These are phyloP conservation scores for Barnardius zonarius DNA, from an alignment of 2,113 vertebrate species.

Conservation along the genomic window DNA sequence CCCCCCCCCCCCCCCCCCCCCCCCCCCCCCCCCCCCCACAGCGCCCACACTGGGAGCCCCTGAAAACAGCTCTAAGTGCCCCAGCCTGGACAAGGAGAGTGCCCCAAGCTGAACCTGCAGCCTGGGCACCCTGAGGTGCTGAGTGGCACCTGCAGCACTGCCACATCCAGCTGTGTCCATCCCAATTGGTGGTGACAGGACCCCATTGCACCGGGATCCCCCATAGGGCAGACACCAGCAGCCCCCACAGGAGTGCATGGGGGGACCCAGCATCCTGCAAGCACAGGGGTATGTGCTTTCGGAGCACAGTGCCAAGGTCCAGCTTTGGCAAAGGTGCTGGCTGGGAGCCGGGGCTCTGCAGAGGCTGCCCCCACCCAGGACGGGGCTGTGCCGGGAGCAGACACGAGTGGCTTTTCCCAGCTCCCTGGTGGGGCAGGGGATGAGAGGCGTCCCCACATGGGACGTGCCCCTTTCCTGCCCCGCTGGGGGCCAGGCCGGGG, in stretches of 20 bases:
- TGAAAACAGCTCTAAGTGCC: neutral
- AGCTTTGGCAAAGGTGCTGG: neutral
- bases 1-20: too few relatives aligned
- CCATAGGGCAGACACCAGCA: neutral
- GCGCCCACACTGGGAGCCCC: neutral
- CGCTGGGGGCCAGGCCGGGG: neutral
- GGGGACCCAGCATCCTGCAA: neutral
- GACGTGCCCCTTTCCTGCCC: neutral
- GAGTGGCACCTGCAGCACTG: fast-evolving
- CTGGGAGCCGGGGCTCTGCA: fast-evolving
- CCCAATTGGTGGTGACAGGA: neutral
- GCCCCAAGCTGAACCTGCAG: neutral
- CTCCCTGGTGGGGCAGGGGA: fast-evolving
- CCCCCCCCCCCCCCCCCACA: fast-evolving
- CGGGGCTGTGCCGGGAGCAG: neutral
- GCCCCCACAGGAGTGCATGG: fast-evolving
- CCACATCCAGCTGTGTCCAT: neutral
- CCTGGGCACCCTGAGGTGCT: neutral
- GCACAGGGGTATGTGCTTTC: neutral
- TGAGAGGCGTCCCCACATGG: neutral
- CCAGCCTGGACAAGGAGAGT: neutral
- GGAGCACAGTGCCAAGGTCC: neutral
- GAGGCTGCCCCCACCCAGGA: fast-evolving
- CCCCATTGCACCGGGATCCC: neutral
- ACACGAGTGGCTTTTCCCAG: neutral